Base-by-base conservation (phyloP, 2,888 invertebrate species). In the Melanostoma scalare region DNA sequence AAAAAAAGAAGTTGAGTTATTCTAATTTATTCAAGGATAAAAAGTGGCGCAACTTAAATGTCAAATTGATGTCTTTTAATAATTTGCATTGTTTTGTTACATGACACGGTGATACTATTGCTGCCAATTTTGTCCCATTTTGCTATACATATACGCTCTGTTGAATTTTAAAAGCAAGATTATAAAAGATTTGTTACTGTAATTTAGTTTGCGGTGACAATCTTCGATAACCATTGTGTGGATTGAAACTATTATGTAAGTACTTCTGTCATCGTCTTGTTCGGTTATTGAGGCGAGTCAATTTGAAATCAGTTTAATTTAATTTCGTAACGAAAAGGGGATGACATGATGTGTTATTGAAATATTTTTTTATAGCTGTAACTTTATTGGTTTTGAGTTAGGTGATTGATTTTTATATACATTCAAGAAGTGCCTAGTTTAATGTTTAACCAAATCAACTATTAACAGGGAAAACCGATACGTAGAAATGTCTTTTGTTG, bases 181-280 rank as follows among this genome's bases (percentile, higher is more conserved):
- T 53, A 53, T 53, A 20, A 38, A 30, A 55, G 20, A 2, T 9
- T 40, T 38, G 9, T 2, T 36, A 40, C 9, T 56, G 56, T 40
- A 60, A 38, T 44, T 60, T 33, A 9, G 60, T 60, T 60, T 44
- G 60, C 44, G 60, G 58, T 58, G 58, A 31, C 2, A 42, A 58
- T 40, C 30, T 40, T 58, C n/a, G 30, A 58, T 58, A n/a, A 30
- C 20, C 42, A 31, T 30, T 58, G 31, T 42, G 58, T 42, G 3
- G 42, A 3, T n/a, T 38, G 58, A 42, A 30, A 33, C 44, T 33
- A 33, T 44, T 44, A 44, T 33, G 42, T 44, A 46, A 10, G 4
- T 10, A 46, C 4, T 38, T 38, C 8, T 6, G 6, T 20, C 9
- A 9, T 42, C 9, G 3, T 46, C 3, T 10, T 4, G 44, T 46